phyloP scores from a whole-genome alignment of 2,113 vertebrate genomes.

The Campylorhamphus procurvoides region DNA sequence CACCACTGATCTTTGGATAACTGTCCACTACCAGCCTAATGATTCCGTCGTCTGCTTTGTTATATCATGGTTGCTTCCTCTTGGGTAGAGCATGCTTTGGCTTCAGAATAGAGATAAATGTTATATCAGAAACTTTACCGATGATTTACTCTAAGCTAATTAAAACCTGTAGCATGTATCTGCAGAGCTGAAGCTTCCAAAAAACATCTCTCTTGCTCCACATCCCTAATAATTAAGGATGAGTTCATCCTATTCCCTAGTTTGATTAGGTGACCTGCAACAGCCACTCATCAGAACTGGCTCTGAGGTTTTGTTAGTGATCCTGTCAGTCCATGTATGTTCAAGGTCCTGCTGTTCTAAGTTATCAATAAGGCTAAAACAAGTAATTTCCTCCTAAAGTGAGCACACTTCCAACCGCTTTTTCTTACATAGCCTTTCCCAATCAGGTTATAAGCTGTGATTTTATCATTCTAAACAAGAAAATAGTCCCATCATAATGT shows the following conservation, averaged over 20 bases:
- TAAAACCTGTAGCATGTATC: background rate
- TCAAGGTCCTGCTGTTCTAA: background rate
- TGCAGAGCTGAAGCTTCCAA: background rate
- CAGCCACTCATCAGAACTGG: fast-evolving
- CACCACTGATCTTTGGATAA: constrained; percentile 6
- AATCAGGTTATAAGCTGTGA: background rate
- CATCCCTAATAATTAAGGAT: background rate
- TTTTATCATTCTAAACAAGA: background rate
- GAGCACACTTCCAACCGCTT: background rate
- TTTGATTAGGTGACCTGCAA: background rate
- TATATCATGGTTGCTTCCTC: background rate
- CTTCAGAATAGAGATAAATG: background rate
- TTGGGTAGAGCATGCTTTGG: background rate
- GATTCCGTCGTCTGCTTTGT: background rate
- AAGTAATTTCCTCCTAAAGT: background rate
- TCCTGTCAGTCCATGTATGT: background rate
- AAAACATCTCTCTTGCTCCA: background rate
- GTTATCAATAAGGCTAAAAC: background rate
- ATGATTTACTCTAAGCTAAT: background rate
- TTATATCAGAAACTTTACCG: background rate
- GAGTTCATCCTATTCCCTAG: background rate
- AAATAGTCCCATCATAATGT: background rate
- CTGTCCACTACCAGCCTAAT: background rate
- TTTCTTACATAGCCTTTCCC: background rate
- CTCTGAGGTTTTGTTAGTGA: background rate